Conservation (phyloP, 2,113 vertebrate genomes). For the Peromyscus californicus region DNA sequence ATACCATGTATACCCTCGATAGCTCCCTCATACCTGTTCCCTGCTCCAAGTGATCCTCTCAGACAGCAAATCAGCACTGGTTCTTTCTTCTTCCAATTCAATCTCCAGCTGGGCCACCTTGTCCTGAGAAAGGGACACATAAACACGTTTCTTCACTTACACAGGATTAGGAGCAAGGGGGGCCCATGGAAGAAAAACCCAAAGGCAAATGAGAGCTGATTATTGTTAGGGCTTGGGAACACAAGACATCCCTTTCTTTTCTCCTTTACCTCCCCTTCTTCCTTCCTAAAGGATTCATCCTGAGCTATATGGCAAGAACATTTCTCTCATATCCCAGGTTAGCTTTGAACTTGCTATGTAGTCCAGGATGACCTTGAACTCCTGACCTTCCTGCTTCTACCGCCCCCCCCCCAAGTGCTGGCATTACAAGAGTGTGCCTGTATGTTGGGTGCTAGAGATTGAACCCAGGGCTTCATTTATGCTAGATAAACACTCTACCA, state of each 20-base stretch:
- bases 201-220: background rate
- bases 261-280: too few species aligned
- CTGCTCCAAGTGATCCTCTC: slow-evolving; percentile 94
- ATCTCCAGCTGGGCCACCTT: slow-evolving; percentile 93
- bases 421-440: background rate
- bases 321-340: background rate
- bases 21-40: slow-evolving; percentile 92
- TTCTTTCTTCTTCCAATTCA: slow-evolving; percentile 96
- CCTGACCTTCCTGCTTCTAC: background rate
- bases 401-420: background rate
- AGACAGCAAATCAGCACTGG: slow-evolving; percentile 94
- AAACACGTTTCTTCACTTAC: background rate
- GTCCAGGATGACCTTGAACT: background rate
- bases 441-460: background rate
- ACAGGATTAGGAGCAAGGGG: background rate
- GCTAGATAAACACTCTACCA: background rate
- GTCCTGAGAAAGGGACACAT: slow-evolving; percentile 88
- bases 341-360: background rate
- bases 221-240: background rate
- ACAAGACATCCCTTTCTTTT: background rate
- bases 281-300: background rate
- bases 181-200: background rate
- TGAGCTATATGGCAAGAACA: background rate
- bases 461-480: background rate
- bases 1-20: rapidly evolving